Evolutionary conservation across 2,797 vertebrate species (phyloP).

Genomic region (Luscinia luscinia): DNA sequence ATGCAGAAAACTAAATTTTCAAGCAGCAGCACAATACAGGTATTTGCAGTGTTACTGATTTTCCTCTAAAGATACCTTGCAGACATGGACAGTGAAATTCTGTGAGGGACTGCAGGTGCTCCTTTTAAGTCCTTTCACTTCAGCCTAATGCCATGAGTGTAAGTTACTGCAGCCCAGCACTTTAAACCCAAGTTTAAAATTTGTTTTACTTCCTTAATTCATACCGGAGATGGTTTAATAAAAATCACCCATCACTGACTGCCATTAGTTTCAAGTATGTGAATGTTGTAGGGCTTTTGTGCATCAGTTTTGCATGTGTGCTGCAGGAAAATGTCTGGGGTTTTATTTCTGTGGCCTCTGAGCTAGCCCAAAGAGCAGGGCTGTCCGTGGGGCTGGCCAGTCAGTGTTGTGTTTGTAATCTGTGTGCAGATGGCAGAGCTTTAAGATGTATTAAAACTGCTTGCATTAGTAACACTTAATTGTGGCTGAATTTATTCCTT

Average conservation of each 20-base stretch:
- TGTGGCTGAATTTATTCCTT: slow-evolving; percentile 71
- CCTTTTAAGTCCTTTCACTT: not conserved
- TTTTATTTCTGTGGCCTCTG: not conserved
- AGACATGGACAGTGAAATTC: not conserved
- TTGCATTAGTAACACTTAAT: slow-evolving; percentile 68
- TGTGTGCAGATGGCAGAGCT: slow-evolving; percentile 62
- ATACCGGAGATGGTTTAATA: not conserved
- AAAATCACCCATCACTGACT: not conserved
- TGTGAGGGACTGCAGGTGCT: not conserved
- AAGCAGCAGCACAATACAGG: not conserved
- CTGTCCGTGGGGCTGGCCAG: not conserved
- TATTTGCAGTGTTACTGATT: not conserved
- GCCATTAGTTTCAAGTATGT: not conserved
- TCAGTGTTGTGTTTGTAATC: slow-evolving; percentile 6
- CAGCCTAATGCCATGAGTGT: not conserved
- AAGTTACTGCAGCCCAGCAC: not conserved
- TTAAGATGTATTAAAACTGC: slow-evolving; percentile 67
- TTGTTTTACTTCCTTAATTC: not conserved
- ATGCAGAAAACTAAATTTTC: not conserved
- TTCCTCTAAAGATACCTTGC: not conserved
- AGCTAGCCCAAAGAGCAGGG: not conserved
- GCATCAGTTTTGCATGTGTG: not conserved
- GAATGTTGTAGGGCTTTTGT: not conserved
- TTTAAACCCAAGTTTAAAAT: not conserved
- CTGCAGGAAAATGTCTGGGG: not conserved